Evolutionary conservation across 2,113 vertebrate genomes (phyloP).

Genomic region (Chloroceryle aenea): DNA sequence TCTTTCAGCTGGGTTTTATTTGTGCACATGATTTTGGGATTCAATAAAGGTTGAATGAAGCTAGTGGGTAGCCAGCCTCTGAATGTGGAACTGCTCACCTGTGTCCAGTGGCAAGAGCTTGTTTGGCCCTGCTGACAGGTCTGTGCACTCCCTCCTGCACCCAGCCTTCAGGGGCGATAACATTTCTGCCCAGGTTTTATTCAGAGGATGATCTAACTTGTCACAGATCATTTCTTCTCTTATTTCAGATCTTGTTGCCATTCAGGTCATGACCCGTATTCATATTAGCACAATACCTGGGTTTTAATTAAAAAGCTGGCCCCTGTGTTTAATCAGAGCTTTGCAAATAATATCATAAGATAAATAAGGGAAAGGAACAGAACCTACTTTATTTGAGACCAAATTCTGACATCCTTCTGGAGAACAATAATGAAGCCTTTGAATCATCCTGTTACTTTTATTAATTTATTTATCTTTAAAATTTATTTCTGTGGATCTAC

Average conservation of each 20-base stretch:
- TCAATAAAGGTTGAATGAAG: neutral
- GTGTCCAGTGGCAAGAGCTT: rapidly evolving
- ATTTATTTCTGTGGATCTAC: neutral
- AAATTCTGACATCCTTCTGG: neutral
- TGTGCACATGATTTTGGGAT: rapidly evolving
- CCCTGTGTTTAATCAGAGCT: neutral
- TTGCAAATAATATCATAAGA: neutral
- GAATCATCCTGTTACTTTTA: neutral
- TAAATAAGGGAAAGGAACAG: neutral
- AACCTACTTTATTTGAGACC: neutral
- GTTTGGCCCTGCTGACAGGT: rapidly evolving
- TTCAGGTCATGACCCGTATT: neutral
- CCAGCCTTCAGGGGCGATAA: rapidly evolving
- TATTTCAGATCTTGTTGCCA: neutral
- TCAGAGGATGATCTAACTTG: neutral
- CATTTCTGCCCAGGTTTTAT: neutral
- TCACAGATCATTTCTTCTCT: neutral
- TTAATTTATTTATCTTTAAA: neutral
- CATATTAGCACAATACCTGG: neutral
- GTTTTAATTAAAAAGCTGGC: neutral
- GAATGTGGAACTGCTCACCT: neutral
- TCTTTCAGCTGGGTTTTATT: neutral
- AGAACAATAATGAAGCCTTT: conserved; percentile 12
- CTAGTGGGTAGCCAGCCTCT: neutral
- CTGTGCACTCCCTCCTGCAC: no score